A percentile compares a stretch with the other conserved stretches of the same genome.
phyloP scores from a whole-genome alignment of 2,888 invertebrate genomes.

The Ypsolopha sequella region DNA sequence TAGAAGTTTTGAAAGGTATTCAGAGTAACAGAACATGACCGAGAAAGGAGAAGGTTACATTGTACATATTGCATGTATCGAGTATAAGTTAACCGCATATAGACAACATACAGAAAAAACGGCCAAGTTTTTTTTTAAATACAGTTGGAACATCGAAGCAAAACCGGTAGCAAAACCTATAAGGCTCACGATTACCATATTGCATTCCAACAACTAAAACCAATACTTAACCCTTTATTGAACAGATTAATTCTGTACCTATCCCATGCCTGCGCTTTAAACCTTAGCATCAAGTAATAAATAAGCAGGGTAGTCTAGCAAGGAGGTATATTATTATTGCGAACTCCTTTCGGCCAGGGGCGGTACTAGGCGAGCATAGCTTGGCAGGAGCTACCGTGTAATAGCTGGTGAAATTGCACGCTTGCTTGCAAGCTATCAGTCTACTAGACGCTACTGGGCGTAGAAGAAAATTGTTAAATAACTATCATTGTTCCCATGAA shows the following conservation, averaged over 20 bases:
- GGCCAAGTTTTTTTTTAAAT: too few relatives aligned
- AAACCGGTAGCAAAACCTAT: too few relatives aligned
- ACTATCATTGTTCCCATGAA: not conserved
- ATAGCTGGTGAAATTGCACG: conserved; percentile 12
- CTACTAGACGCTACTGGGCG: conserved; percentile 15
- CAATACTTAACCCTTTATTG: conserved; percentile 8
- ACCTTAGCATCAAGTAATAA: conserved; percentile 2
- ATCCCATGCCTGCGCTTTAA: conserved; percentile 11
- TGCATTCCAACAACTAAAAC: too few relatives aligned
- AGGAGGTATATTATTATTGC: conserved; percentile 9
- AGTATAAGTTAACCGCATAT: too few relatives aligned
- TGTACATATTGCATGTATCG: too few relatives aligned
- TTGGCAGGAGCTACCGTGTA: conserved; percentile 29
- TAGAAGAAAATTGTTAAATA: conserved; percentile 6
- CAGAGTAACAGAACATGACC: too few relatives aligned
- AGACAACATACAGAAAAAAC: too few relatives aligned
- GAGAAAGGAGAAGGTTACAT: too few relatives aligned
- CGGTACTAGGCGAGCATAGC: conserved; percentile 26
- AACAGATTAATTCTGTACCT: conserved; percentile 14
- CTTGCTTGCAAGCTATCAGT: not conserved
- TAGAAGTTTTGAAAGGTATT: too few relatives aligned
- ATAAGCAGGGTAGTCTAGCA: conserved; percentile 1
- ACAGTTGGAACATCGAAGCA: too few relatives aligned
- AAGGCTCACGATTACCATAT: too few relatives aligned
- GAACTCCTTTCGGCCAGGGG: conserved; percentile 22